phyloP scores from a whole-genome alignment of 2,797 vertebrate genomes.

The Diplodus puntazzo region DNA sequence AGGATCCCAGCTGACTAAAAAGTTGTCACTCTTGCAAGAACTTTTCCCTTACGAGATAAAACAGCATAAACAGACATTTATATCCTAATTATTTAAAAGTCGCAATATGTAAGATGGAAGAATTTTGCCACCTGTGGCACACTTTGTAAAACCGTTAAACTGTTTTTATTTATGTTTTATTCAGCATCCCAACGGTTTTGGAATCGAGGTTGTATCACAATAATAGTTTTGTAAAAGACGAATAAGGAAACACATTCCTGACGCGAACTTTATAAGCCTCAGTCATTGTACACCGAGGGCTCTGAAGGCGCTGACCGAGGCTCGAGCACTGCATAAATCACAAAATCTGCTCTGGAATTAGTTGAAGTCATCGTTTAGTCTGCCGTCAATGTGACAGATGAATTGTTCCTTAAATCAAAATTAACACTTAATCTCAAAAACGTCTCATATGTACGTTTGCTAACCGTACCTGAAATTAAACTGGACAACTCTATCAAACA shows the following conservation, averaged over 20 bases:
- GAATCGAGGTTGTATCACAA: no score
- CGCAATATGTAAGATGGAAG: no score
- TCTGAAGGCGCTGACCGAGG: neutral
- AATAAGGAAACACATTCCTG: neutral
- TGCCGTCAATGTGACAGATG: neutral
- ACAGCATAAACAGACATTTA: no score
- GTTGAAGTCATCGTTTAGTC: constrained; percentile 10
- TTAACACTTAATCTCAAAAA: constrained; percentile 7
- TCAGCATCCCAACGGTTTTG: no score
- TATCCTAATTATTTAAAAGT: no score
- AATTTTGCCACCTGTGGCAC: no score
- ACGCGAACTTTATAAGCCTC: neutral
- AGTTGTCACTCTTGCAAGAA: no score
- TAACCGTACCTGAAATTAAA: constrained; percentile 14
- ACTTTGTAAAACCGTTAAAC: no score
- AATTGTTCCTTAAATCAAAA: constrained; percentile 24
- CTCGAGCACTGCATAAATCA: constrained; percentile 22
- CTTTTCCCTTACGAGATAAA: no score
- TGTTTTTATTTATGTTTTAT: no score
- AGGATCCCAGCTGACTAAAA: no score
- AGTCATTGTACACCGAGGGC: neutral
- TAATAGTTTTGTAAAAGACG: neutral
- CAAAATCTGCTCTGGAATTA: constrained; percentile 25
- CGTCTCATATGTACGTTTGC: neutral
- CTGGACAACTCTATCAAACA: constrained; percentile 14